These are phyloP conservation scores for Archivesica marissinica DNA, from an alignment of 1,140 invertebrate genomes.

Conservation along the genomic window DNA sequence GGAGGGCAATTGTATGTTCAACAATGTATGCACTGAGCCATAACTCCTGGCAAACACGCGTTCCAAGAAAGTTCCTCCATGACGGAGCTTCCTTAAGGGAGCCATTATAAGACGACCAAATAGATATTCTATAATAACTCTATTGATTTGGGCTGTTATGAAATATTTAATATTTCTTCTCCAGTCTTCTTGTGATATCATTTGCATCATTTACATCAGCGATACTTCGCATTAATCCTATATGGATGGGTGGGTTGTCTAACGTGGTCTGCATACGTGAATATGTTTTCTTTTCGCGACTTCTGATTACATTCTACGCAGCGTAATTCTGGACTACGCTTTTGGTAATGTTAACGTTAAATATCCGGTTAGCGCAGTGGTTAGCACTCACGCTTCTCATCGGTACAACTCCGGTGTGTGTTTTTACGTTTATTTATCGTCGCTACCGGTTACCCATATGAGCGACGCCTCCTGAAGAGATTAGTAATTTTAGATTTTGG, in stretches of 20 bases:
- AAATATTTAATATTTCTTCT: constrained; percentile 22
- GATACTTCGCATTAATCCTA: not conserved
- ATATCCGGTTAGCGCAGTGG: no score
- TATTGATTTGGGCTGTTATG: constrained; percentile 21
- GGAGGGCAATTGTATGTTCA: constrained; percentile 2
- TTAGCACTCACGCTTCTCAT: no score
- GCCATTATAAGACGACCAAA: constrained; percentile 7
- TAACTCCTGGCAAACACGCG: constrained; percentile 8
- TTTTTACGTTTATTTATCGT: no score
- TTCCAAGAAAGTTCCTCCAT: not conserved
- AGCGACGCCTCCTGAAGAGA: no score
- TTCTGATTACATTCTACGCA: no score
- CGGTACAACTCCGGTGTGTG: no score
- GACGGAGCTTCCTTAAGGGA: constrained; percentile 8
- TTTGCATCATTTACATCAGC: constrained; percentile 17
- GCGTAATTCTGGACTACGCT: no score
- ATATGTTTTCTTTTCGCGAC: not conserved
- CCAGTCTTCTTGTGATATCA: not conserved
- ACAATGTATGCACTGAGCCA: constrained; percentile 7
- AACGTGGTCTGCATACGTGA: not conserved
- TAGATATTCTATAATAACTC: constrained; percentile 15
- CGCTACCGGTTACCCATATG: no score
- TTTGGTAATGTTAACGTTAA: no score
- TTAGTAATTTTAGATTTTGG: no score
- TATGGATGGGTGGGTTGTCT: not conserved